phyloP scores from a whole-genome alignment of 2,797 vertebrate species.

The Chaenodraco wilsoni region DNA sequence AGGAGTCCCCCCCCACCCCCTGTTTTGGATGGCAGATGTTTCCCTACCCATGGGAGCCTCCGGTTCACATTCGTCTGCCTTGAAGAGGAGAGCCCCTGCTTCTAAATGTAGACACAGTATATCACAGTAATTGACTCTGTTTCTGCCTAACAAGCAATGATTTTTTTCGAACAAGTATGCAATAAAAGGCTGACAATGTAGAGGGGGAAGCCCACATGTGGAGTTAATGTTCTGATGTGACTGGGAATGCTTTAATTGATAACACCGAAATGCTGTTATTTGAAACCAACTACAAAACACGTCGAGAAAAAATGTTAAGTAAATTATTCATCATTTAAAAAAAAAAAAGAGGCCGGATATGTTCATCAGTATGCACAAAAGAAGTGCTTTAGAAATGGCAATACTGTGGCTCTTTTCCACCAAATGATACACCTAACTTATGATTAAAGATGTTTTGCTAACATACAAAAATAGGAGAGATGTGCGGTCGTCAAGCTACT shows the following conservation, averaged over 20 bases:
- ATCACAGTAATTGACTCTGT: conserved; percentile 62
- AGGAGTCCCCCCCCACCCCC: conserved; percentile 14
- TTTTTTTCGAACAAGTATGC: conserved; percentile 28
- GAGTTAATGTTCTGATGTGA: not conserved
- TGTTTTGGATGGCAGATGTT: conserved; percentile 74
- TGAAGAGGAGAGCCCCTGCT: conserved; percentile 46
- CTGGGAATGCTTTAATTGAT: not conserved
- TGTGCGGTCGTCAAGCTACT: too few species aligned
- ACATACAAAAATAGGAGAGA: not conserved
- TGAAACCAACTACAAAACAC: too few species aligned
- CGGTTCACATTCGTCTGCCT: conserved; percentile 59
- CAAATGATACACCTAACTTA: not conserved
- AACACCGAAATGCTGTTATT: not conserved
- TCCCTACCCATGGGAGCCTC: conserved; percentile 56
- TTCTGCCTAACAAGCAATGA: conserved; percentile 23
- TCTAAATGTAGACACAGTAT: conserved; percentile 66
- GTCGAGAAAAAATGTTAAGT: too few species aligned
- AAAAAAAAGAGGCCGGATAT: too few species aligned
- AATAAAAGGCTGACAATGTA: not conserved
- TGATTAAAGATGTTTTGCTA: not conserved
- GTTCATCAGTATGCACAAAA: not conserved
- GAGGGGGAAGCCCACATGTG: not conserved
- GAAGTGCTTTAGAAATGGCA: not conserved
- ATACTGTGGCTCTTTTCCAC: not conserved
- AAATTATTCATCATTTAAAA: too few species aligned